Conservation (phyloP, 2,113 vertebrate species). For the Chloropsis hardwickii region DNA sequence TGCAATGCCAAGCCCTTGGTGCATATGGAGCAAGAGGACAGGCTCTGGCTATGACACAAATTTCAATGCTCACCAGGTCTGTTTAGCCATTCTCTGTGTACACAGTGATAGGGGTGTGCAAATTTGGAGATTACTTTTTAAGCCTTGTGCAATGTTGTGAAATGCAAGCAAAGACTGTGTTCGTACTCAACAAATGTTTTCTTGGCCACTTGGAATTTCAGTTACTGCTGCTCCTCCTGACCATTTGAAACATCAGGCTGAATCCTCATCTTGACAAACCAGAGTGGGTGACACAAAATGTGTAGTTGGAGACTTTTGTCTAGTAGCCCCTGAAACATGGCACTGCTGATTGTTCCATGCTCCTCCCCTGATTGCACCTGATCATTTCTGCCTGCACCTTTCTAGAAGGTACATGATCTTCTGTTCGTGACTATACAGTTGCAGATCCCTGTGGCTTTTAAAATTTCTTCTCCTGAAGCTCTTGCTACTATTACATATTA, state of each 20-base stretch:
- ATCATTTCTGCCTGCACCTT: background rate
- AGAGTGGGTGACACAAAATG: background rate
- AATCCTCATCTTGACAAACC: background rate
- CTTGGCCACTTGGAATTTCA: background rate
- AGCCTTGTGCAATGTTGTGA: background rate
- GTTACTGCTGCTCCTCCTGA: background rate
- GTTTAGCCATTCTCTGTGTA: background rate
- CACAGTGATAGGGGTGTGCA: fast-evolving
- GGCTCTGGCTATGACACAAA: background rate
- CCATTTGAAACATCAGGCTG: background rate
- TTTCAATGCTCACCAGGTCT: background rate
- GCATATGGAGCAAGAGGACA: background rate
- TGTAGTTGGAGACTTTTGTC: background rate
- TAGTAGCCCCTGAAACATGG: background rate
- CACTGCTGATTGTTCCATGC: fast-evolving
- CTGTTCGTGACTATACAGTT: background rate
- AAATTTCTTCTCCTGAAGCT: background rate
- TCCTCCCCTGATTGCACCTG: fast-evolving
- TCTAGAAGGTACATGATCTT: background rate
- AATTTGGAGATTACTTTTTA: background rate
- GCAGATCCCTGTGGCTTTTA: background rate
- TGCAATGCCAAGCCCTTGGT: background rate
- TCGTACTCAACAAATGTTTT: background rate
- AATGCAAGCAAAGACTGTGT: background rate
- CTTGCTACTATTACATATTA: background rate